Evolutionary conservation across 92 coral and sea anemone species (phyloP).

Genomic region (Palythoa heliodiscus): DNA sequence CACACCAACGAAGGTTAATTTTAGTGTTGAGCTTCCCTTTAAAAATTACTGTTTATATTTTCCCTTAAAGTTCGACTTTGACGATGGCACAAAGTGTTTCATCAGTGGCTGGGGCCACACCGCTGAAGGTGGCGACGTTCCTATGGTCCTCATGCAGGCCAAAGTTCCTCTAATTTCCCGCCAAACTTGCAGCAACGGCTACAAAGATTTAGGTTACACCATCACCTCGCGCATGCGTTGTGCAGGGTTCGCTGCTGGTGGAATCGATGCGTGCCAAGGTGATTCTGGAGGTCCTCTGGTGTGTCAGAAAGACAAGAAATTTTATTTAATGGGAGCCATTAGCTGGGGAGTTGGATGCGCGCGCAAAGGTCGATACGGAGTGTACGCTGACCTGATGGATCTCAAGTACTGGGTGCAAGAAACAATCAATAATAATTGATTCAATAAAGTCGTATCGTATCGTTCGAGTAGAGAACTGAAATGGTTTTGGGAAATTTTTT

Average conservation of each 20-base stretch:
- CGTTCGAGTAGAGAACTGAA: background rate
- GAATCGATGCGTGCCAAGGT: conserved; percentile 91
- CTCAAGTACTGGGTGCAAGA: conserved; percentile 87
- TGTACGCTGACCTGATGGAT: conserved; percentile 87
- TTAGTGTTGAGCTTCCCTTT: no score
- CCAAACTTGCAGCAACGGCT: conserved; percentile 62
- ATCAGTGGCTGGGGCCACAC: conserved; percentile 90
- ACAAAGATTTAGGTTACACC: conserved; percentile 71
- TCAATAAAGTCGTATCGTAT: background rate
- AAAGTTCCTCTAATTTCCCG: conserved; percentile 77
- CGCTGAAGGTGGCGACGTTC: conserved; percentile 66
- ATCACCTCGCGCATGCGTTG: conserved; percentile 87
- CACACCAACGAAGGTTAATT: no score
- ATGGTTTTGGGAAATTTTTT: background rate
- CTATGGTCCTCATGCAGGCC: conserved; percentile 56
- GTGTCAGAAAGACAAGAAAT: conserved; percentile 62
- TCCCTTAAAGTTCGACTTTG: conserved; percentile 44
- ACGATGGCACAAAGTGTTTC: conserved; percentile 54
- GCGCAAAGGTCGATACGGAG: conserved; percentile 87
- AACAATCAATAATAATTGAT: conserved; percentile 41
- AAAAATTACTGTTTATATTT: background rate
- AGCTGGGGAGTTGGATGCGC: conserved; percentile 97
- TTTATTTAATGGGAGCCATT: conserved; percentile 80
- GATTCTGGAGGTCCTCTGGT: conserved; percentile 94
- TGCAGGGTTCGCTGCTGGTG: conserved; percentile 77